Evolutionary conservation across 2,888 invertebrate species (phyloP).

Genomic region (Danaus chrysippus): DNA sequence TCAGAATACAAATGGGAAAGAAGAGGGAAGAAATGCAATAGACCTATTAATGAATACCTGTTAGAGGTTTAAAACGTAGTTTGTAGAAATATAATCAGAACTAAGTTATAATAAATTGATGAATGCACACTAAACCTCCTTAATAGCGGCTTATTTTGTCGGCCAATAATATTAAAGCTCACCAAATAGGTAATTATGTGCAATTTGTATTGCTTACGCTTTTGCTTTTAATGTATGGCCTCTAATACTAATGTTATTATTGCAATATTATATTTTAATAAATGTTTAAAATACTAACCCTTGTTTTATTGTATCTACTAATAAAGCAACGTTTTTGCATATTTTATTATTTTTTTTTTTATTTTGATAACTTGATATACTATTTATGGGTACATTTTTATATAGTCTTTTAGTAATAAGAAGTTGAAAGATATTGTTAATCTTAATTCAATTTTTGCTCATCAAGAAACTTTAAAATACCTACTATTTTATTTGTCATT

Average conservation of each 20-base stretch:
- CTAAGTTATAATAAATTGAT: constrained; percentile 15
- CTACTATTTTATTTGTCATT: no score
- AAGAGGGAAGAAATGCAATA: not conserved
- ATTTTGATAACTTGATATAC: no score
- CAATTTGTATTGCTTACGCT: constrained; percentile 9
- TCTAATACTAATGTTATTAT: not conserved
- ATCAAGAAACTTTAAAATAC: no score
- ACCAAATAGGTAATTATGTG: constrained; percentile 20
- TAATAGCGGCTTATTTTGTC: constrained; percentile 30
- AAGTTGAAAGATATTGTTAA: no score
- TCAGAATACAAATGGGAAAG: constrained; percentile 8
- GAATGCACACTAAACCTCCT: constrained; percentile 17
- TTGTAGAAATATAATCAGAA: not conserved
- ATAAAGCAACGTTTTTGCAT: no score
- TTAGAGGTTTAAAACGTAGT: not conserved
- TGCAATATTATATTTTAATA: no score
- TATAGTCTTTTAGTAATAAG: no score
- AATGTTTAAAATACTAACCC: no score
- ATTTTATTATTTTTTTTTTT: no score
- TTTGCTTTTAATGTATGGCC: constrained; percentile 13
- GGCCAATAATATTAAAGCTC: constrained; percentile 23
- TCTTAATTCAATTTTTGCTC: no score
- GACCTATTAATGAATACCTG: not conserved
- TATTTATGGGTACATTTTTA: no score
- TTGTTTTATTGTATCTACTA: no score